phyloP scores from a whole-genome alignment of 2,888 invertebrate species.

The Thyatira batis region DNA sequence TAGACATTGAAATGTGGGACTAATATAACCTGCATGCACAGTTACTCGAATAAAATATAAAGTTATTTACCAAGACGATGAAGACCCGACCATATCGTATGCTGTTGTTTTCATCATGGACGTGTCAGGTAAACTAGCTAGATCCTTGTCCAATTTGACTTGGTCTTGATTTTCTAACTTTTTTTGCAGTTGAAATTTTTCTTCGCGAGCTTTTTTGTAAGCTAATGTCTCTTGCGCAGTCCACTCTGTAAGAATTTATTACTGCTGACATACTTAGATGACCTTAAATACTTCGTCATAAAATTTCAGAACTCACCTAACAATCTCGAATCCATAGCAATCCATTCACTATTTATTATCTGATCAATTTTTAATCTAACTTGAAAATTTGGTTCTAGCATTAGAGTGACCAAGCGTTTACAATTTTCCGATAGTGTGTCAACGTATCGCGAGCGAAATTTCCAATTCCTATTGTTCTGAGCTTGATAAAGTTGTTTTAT shows the following conservation, averaged over 20 bases:
- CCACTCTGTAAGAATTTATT: conserved; percentile 55
- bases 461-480: conserved; percentile 84
- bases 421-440: conserved; percentile 82
- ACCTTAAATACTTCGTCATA: not conserved
- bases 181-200: conserved; percentile 45
- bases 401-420: conserved; percentile 82
- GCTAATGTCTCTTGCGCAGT: conserved; percentile 67
- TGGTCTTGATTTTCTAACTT: conserved; percentile 34
- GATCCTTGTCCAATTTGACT: conserved; percentile 30
- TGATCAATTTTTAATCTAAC: conserved; percentile 83
- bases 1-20: not conserved
- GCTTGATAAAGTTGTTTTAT: conserved; percentile 86
- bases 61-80: conserved; percentile 47
- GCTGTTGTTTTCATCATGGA: conserved; percentile 43
- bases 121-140: conserved; percentile 35
- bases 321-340: conserved; percentile 84
- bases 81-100: conserved; percentile 41
- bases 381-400: conserved; percentile 86
- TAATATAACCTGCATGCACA: not conserved
- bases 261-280: not conserved
- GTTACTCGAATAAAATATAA: conserved; percentile 1
- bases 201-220: conserved; percentile 65
- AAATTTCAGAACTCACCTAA: conserved; percentile 45
- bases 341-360: conserved; percentile 83
- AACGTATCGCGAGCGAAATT: conserved; percentile 85